Evolutionary conservation across 1,140 invertebrate genomes (phyloP).

Genomic region (Eumaeus atala): DNA sequence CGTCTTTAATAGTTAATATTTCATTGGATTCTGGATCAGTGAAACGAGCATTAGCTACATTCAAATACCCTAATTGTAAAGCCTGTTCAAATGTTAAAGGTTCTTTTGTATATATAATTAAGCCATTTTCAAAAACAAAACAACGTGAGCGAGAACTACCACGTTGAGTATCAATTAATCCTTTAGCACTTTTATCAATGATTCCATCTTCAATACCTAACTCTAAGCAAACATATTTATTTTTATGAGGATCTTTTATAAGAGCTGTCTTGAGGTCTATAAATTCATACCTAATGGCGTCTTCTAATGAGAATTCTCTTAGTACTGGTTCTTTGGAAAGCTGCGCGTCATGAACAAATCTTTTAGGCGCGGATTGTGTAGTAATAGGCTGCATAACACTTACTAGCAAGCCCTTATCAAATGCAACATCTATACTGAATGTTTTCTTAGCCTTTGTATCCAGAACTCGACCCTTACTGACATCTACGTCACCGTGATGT

Average conservation of each 20-base stretch:
- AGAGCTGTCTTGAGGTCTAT: conserved; percentile 85
- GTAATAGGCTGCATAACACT: conserved; percentile 82
- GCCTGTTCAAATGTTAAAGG: conserved; percentile 86
- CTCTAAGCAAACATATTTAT: conserved; percentile 82
- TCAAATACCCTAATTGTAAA: conserved; percentile 81
- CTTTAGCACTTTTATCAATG: conserved; percentile 79
- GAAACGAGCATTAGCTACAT: conserved; percentile 83
- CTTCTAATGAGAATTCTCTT: conserved; percentile 84
- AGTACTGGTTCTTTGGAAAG: conserved; percentile 69
- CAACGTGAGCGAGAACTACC: conserved; percentile 77
- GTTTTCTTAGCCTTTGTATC: conserved; percentile 85
- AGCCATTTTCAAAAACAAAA: conserved; percentile 83
- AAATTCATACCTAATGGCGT: conserved; percentile 85
- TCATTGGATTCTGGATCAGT: conserved; percentile 82
- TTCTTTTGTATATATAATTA: conserved; percentile 81
- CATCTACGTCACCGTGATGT: conserved; percentile 86
- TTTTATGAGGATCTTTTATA: conserved; percentile 85
- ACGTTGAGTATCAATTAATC: conserved; percentile 80
- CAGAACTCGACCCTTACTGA: conserved; percentile 82
- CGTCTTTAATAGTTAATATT: conserved; percentile 87
- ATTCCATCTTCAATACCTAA: conserved; percentile 82
- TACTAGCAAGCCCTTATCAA: conserved; percentile 83
- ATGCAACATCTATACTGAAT: conserved; percentile 83
- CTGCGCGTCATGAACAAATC: conserved; percentile 62
- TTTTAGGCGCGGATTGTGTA: conserved; percentile 75